Conservation (phyloP, 2,797 vertebrate genomes). For the Hippopotamyrus pictus region DNA sequence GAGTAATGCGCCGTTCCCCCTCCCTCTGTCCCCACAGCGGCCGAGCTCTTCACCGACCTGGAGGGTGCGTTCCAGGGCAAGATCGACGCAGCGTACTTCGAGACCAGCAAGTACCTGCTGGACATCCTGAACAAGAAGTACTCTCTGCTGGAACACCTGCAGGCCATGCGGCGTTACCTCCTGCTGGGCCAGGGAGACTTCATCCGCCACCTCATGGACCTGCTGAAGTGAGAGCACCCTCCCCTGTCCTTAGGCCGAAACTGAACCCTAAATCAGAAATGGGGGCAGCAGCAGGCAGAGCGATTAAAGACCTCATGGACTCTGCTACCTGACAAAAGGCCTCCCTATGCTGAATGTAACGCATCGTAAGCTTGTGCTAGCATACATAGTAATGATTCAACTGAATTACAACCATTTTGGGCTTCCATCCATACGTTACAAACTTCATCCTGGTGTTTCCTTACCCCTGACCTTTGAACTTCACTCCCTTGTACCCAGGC, state of each 20-base stretch:
- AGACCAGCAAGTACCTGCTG: conserved; percentile 92
- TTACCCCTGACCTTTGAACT: neutral
- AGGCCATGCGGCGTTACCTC: conserved; percentile 94
- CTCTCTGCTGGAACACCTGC: conserved; percentile 89
- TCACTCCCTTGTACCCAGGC: conserved; percentile 54
- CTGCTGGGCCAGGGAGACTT: conserved; percentile 97
- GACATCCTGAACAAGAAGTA: conserved; percentile 91
- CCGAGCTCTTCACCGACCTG: conserved; percentile 87
- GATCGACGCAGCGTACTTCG: conserved; percentile 91
- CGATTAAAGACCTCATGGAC: neutral
- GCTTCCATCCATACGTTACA: neutral
- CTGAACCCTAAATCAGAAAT: neutral
- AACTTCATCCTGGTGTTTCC: neutral
- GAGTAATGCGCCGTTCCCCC: neutral
- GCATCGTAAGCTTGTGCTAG: neutral
- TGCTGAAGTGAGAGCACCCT: conserved; percentile 80
- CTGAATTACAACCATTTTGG: neutral
- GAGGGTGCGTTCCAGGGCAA: conserved; percentile 92
- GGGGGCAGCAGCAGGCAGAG: neutral
- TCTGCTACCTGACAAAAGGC: neutral
- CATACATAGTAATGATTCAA: neutral
- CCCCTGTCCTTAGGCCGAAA: too few relatives aligned
- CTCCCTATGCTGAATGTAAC: neutral
- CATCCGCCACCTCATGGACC: conserved; percentile 95
- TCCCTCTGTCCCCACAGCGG: conserved; percentile 55